A percentile compares a stretch with the other conserved stretches of the same genome.
phyloP scores from a whole-genome alignment of 1,140 invertebrate genomes.

The Panulirus ornatus region DNA sequence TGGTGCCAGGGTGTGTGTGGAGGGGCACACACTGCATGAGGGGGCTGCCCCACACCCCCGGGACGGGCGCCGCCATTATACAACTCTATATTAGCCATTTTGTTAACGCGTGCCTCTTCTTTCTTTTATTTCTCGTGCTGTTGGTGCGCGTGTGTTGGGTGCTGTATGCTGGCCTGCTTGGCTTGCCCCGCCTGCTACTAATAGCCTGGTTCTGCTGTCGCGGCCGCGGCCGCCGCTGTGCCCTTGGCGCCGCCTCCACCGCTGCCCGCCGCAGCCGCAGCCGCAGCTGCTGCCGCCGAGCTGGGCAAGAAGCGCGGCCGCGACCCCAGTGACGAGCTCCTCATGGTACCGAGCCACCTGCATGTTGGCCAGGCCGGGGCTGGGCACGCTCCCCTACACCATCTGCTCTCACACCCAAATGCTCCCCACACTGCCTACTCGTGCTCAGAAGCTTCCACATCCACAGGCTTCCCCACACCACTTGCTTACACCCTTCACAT shows the following conservation, averaged over 20 bases:
- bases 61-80: constrained; percentile 63
- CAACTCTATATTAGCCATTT: constrained; percentile 76
- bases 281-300: constrained; percentile 83
- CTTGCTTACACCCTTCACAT: neutral
- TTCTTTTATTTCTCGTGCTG: constrained; percentile 78
- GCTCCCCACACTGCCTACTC: neutral
- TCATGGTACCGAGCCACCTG: constrained; percentile 87
- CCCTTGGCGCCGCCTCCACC: constrained; percentile 71
- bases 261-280: constrained; percentile 76
- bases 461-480: neutral
- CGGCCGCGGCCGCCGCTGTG: constrained; percentile 75
- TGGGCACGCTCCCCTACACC: neutral
- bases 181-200: constrained; percentile 79
- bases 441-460: neutral
- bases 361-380: constrained; percentile 67
- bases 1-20: constrained; percentile 34
- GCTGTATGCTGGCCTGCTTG: constrained; percentile 77
- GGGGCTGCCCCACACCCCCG: constrained; percentile 40
- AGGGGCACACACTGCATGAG: constrained; percentile 64
- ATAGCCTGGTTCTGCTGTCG: constrained; percentile 78
- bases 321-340: constrained; percentile 90
- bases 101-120: constrained; percentile 76
- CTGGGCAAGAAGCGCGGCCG: constrained; percentile 92
- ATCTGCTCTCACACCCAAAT: neutral
- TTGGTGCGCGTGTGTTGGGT: constrained; percentile 75